Conservation (phyloP, 2,113 vertebrate species). For the Dolichotis patagonum region DNA sequence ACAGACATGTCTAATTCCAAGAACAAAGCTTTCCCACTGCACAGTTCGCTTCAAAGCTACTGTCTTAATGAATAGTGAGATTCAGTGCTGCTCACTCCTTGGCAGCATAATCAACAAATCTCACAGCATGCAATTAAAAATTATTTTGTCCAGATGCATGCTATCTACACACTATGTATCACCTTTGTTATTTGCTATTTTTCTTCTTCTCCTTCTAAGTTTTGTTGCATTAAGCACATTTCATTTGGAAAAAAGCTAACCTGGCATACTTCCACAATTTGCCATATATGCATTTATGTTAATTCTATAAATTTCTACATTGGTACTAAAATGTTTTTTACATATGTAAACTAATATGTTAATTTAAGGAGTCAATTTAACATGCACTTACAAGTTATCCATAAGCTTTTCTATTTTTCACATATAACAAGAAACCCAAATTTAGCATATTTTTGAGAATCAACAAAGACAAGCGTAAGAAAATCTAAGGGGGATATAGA, state of each 20-base stretch:
- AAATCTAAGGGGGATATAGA: slow-evolving; percentile 18
- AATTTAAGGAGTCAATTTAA: slow-evolving; percentile 15
- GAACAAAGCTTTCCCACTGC: background rate
- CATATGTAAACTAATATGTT: background rate
- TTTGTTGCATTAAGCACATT: background rate
- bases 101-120: slow-evolving; percentile 19
- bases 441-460: slow-evolving; percentile 7
- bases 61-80: slow-evolving; percentile 1
- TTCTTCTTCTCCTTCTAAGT: background rate
- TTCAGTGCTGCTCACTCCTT: background rate
- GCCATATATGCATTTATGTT: background rate
- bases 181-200: background rate
- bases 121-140: slow-evolving; percentile 54
- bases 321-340: background rate
- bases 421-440: background rate
- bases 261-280: background rate
- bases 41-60: background rate
- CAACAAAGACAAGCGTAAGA: slow-evolving; percentile 18
- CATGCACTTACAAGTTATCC: background rate
- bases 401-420: background rate
- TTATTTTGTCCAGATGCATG: slow-evolving; percentile 7
- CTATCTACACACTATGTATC: background rate
- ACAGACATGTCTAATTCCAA: background rate
- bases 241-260: background rate
- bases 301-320: background rate